A percentile compares a stretch with the other conserved stretches of the same genome.
phyloP scores from a whole-genome alignment of 2,797 vertebrate species.

The Brachyalestes nurse region DNA sequence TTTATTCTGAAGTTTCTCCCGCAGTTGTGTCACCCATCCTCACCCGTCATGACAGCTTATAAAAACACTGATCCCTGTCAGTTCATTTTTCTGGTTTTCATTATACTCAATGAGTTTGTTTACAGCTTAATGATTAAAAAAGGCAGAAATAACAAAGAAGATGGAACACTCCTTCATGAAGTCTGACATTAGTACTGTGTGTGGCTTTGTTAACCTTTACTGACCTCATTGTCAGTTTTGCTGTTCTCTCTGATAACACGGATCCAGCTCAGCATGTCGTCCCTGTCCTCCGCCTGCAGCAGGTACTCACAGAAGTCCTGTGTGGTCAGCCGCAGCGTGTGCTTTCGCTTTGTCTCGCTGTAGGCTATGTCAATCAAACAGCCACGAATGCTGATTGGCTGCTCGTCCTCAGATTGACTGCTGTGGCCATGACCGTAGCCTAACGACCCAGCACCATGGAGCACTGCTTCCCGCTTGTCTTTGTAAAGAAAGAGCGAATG shows the following conservation, averaged over 20 bases:
- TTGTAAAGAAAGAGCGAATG: conserved; percentile 86
- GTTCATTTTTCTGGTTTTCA: no score
- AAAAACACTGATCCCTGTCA: no score
- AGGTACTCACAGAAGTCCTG: conserved; percentile 98
- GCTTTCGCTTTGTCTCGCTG: conserved; percentile 91
- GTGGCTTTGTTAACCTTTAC: conserved; percentile 48
- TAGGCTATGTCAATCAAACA: conserved; percentile 92
- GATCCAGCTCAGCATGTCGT: conserved; percentile 98
- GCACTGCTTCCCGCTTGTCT: conserved; percentile 83
- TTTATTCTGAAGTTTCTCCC: no score
- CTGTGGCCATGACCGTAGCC: conserved; percentile 70
- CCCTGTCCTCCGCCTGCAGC: conserved; percentile 94
- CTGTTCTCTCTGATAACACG: conserved; percentile 93
- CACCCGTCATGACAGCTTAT: no score
- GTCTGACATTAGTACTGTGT: background rate
- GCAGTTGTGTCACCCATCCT: no score
- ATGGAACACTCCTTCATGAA: background rate
- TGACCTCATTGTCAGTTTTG: conserved; percentile 94
- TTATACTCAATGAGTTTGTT: no score
- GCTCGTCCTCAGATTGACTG: conserved; percentile 77
- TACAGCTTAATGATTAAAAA: no score
- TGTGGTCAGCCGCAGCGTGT: conserved; percentile 93
- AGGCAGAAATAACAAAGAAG: no score
- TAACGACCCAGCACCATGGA: conserved; percentile 55
- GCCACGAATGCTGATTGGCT: conserved; percentile 87